A percentile compares a stretch with the other conserved stretches of the same genome.
Conservation (phyloP, 1,140 invertebrate species). For the Caenorhabditis remanei region DNA sequence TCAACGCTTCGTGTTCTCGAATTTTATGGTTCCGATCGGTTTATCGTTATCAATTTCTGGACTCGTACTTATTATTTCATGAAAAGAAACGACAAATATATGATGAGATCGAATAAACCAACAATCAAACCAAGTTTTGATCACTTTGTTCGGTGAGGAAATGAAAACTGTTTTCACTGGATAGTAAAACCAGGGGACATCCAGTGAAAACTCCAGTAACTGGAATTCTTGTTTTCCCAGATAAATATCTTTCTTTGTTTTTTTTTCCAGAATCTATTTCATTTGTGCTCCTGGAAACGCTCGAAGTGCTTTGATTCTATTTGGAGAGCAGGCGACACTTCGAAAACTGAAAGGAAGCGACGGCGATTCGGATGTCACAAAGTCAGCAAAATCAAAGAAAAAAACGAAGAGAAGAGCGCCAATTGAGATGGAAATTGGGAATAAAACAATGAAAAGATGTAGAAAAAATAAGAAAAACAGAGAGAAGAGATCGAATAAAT, state of each 20-base stretch:
- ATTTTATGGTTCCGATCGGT: neutral
- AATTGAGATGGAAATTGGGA: too few relatives aligned
- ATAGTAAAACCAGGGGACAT: neutral
- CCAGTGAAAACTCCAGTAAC: neutral
- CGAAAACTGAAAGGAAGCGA: neutral
- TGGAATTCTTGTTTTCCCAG: neutral
- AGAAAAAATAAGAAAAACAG: too few relatives aligned
- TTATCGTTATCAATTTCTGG: conserved; percentile 20
- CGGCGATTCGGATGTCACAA: neutral
- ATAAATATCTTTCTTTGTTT: neutral
- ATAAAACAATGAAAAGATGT: too few relatives aligned
- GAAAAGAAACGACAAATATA: neutral
- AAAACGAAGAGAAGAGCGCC: too few relatives aligned
- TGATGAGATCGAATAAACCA: neutral
- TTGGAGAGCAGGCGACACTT: neutral
- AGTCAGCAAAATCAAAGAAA: too few relatives aligned
- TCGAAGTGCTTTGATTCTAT: conserved; percentile 18
- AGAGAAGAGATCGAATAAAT: too few relatives aligned
- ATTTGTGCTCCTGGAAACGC: conserved; percentile 28
- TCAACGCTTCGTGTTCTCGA: neutral
- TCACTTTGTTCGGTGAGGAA: conserved; percentile 8
- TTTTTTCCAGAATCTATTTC: conserved; percentile 31
- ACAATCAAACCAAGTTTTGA: neutral
- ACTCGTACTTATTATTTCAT: neutral
- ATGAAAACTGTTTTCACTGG: neutral